phyloP scores from a whole-genome alignment of 2,888 invertebrate genomes.

The Apoda limacodes region DNA sequence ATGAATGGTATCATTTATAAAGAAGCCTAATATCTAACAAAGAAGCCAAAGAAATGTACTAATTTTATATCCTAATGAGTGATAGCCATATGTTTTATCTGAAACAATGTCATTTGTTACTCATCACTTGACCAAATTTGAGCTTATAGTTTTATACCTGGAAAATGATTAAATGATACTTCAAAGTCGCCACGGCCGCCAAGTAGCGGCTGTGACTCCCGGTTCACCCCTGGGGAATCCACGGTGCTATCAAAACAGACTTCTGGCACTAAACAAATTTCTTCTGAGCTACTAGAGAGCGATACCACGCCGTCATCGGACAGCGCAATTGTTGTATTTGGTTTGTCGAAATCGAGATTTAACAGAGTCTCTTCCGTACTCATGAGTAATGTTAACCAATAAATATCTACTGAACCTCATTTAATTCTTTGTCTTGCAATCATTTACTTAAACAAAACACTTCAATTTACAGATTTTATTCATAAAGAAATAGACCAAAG shows the following conservation, averaged over 20 bases:
- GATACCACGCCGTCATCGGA: slow-evolving; percentile 72
- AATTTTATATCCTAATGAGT: no score
- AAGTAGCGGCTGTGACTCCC: slow-evolving; percentile 95
- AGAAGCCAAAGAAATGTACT: no score
- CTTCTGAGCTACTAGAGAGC: slow-evolving; percentile 72
- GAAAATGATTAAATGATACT: slow-evolving; percentile 87
- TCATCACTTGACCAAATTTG: no score
- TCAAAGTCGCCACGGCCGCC: slow-evolving; percentile 82
- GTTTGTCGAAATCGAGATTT: slow-evolving; percentile 73
- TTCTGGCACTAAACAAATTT: slow-evolving; percentile 84
- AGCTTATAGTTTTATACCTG: slow-evolving; percentile 75
- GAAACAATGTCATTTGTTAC: no score
- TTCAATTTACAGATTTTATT: slow-evolving; percentile 44
- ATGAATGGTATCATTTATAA: no score
- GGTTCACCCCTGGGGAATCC: slow-evolving; percentile 85
- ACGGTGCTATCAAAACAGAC: slow-evolving; percentile 85
- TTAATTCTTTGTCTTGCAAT: slow-evolving; percentile 67
- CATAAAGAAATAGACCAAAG: slow-evolving; percentile 41
- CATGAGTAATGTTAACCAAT: slow-evolving; percentile 65
- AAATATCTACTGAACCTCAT: slow-evolving; percentile 61
- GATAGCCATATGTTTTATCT: no score
- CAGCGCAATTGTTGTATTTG: slow-evolving; percentile 47
- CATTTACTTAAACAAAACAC: slow-evolving; percentile 67
- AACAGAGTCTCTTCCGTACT: slow-evolving; percentile 73
- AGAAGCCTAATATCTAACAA: no score